phyloP scores from a whole-genome alignment of 2,888 invertebrate genomes.

The Polymixis lichenea region DNA sequence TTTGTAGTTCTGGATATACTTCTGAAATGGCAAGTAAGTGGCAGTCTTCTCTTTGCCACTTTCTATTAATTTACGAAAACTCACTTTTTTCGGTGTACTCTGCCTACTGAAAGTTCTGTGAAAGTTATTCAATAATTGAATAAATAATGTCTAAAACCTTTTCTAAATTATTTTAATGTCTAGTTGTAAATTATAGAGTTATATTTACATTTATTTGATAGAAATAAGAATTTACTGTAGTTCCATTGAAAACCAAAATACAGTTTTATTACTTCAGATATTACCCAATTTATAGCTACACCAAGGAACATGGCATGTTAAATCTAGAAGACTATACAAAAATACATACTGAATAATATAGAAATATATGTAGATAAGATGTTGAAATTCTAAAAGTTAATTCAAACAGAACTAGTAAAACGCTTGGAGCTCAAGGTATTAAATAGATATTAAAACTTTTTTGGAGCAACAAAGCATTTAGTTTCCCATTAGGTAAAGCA shows the following conservation, averaged over 20 bases:
- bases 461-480: conserved; percentile 62
- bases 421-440: not conserved
- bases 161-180: not conserved
- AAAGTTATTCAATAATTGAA: conserved; percentile 31
- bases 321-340: conserved; percentile 16
- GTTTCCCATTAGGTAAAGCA: conserved; percentile 64
- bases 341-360: not conserved
- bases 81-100: conserved; percentile 87
- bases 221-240: conserved; percentile 9
- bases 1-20: conserved; percentile 85
- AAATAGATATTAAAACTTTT: not conserved
- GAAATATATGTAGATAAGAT: not conserved
- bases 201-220: conserved; percentile 23
- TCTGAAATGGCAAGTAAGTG: conserved; percentile 92
- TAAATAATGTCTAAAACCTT: not conserved
- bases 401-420: not conserved
- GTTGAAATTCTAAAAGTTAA: not conserved
- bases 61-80: conserved; percentile 86
- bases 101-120: conserved; percentile 83
- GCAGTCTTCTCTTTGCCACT: conserved; percentile 86
- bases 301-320: conserved; percentile 13
- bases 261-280: conserved; percentile 3
- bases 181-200: not conserved
- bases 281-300: conserved; percentile 17
- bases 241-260: not conserved